phyloP scores from a whole-genome alignment of 2,888 invertebrate genomes.

The Phania funesta region DNA sequence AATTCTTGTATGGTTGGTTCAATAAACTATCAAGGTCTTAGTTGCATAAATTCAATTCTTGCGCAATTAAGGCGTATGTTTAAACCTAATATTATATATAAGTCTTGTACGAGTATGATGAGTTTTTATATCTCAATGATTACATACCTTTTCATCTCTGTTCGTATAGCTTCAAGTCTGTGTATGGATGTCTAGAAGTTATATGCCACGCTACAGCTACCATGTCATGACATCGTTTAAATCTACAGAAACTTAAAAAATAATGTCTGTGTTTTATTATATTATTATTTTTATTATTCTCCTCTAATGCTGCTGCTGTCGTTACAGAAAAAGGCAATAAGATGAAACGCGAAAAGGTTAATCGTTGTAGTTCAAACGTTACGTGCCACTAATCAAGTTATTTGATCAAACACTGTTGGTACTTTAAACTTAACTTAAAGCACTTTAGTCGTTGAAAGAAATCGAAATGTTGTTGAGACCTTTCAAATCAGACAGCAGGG shows the following conservation, averaged over 20 bases:
- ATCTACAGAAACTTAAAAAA: constrained; percentile 50
- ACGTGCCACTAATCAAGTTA: constrained; percentile 66
- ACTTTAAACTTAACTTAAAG: constrained; percentile 29
- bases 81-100: too few species aligned
- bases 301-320: constrained; percentile 6
- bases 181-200: constrained; percentile 9
- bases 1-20: too few species aligned
- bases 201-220: constrained; percentile 31
- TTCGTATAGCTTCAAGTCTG: background rate
- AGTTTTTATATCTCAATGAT: background rate
- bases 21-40: too few species aligned
- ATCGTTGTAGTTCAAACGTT: constrained; percentile 62
- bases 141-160: constrained; percentile 6
- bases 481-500: constrained; percentile 8
- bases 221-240: constrained; percentile 64
- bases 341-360: constrained; percentile 55
- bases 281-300: constrained; percentile 15
- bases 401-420: constrained; percentile 38
- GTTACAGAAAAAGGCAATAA: constrained; percentile 15
- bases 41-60: too few species aligned
- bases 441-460: constrained; percentile 32
- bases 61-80: too few species aligned
- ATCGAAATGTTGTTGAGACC: constrained; percentile 47
- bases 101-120: too few species aligned
- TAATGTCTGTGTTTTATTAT: constrained; percentile 46